Evolutionary conservation across 2,888 invertebrate species (phyloP).

Genomic region (Drosophila sordidula): DNA sequence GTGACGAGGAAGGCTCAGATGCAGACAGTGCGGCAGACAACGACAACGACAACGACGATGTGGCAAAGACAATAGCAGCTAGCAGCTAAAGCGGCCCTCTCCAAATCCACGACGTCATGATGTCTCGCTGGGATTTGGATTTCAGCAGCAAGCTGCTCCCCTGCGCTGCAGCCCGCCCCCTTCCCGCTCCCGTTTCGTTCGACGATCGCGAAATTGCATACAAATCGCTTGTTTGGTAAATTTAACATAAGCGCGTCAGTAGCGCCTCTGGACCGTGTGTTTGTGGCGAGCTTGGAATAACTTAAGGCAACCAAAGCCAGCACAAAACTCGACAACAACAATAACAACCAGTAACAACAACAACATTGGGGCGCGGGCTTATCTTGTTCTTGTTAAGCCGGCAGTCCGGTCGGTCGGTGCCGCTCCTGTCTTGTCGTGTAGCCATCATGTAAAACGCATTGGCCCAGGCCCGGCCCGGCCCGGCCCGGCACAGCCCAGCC

Average conservation of each 20-base stretch:
- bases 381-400: slow-evolving; percentile 71
- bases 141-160: slow-evolving; percentile 46
- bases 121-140: slow-evolving; percentile 82
- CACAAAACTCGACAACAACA: slow-evolving; percentile 22
- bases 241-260: slow-evolving; percentile 79
- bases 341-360: slow-evolving; percentile 26
- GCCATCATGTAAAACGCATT: slow-evolving; percentile 76
- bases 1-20: slow-evolving; percentile 23
- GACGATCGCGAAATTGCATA: slow-evolving; percentile 75
- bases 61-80: slow-evolving; percentile 52
- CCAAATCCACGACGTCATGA: slow-evolving; percentile 79
- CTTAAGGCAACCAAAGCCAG: slow-evolving; percentile 57
- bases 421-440: slow-evolving; percentile 76
- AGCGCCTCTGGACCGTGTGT: slow-evolving; percentile 73
- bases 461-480: slow-evolving; percentile 25
- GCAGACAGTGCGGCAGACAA: slow-evolving; percentile 40
- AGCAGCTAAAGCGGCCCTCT: slow-evolving; percentile 25
- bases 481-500: background rate
- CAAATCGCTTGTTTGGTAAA: slow-evolving; percentile 83
- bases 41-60: slow-evolving; percentile 31
- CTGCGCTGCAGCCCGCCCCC: background rate
- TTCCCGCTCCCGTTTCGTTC: slow-evolving; percentile 7
- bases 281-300: slow-evolving; percentile 73
- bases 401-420: slow-evolving; percentile 40
- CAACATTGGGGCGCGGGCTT: slow-evolving; percentile 46